phyloP scores from a whole-genome alignment of 2,888 invertebrate genomes.

The Cryptophagus acutangulus region DNA sequence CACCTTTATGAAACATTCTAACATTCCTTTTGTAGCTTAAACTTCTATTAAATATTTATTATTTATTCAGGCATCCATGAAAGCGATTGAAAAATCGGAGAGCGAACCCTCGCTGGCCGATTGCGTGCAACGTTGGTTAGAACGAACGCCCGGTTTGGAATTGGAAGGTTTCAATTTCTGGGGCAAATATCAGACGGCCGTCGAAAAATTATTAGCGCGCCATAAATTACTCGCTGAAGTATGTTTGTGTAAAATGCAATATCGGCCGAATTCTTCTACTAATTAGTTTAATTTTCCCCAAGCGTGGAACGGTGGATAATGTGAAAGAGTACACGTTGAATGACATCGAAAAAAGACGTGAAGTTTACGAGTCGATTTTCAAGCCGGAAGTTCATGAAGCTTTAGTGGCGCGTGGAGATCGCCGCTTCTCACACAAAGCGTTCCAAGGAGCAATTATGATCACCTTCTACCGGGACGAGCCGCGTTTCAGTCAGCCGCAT shows the following conservation, averaged over 20 bases:
- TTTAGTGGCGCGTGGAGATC: slow-evolving; percentile 77
- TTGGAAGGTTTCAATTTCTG: slow-evolving; percentile 86
- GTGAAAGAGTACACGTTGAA: slow-evolving; percentile 60
- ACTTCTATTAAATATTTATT: neutral
- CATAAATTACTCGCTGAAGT: slow-evolving; percentile 63
- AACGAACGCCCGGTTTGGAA: slow-evolving; percentile 89
- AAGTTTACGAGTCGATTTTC: slow-evolving; percentile 87
- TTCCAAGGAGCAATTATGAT: slow-evolving; percentile 98
- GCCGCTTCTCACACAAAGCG: slow-evolving; percentile 84
- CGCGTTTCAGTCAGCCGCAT: slow-evolving; percentile 96
- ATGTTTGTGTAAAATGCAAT: no score
- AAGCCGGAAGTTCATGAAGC: slow-evolving; percentile 79
- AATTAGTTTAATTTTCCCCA: no score
- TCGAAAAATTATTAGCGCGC: slow-evolving; percentile 65
- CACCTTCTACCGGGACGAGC: slow-evolving; percentile 93
- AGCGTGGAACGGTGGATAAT: no score
- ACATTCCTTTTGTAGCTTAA: neutral
- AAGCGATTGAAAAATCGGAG: slow-evolving; percentile 63
- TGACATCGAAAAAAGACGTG: slow-evolving; percentile 73
- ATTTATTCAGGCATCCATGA: slow-evolving; percentile 46
- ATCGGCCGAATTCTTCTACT: no score
- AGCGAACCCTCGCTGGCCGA: slow-evolving; percentile 78
- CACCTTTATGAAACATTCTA: no score
- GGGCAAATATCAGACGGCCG: slow-evolving; percentile 78
- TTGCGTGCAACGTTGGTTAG: slow-evolving; percentile 89